These are phyloP conservation scores for Corythornis vintsioides DNA, from an alignment of 2,113 vertebrate species.

Conservation along the genomic window DNA sequence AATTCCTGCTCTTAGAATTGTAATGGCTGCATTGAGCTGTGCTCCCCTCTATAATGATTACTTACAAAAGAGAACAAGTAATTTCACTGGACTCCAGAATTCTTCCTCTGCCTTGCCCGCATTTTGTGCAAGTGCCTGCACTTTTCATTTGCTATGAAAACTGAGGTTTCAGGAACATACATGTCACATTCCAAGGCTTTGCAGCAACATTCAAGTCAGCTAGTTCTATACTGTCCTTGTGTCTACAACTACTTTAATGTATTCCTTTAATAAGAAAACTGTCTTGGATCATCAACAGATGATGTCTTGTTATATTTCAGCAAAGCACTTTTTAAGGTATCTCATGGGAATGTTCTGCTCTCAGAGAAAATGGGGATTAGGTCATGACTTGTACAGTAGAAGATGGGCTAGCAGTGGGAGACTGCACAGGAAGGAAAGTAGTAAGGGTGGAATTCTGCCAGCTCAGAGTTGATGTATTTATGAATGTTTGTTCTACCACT, in stretches of 20 bases:
- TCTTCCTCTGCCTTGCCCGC: background rate
- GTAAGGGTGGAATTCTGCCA: background rate
- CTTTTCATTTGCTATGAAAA: background rate
- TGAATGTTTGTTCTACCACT: background rate
- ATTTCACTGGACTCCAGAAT: background rate
- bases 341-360: background rate
- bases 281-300: background rate
- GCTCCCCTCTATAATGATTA: background rate
- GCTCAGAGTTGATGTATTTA: background rate
- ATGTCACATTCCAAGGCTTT: background rate
- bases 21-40: slow-evolving; percentile 23
- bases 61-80: slow-evolving; percentile 19
- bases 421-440: background rate
- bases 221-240: background rate
- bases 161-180: background rate
- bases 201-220: background rate
- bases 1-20: slow-evolving; percentile 26
- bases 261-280: background rate
- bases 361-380: background rate
- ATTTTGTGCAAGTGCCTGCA: background rate
- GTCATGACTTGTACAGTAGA: background rate
- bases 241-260: background rate
- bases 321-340: background rate
- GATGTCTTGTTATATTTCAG: background rate
- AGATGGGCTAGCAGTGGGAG: background rate